Evolutionary conservation across 2,797 vertebrate genomes (phyloP).

Genomic region (Apogon hyalosoma): DNA sequence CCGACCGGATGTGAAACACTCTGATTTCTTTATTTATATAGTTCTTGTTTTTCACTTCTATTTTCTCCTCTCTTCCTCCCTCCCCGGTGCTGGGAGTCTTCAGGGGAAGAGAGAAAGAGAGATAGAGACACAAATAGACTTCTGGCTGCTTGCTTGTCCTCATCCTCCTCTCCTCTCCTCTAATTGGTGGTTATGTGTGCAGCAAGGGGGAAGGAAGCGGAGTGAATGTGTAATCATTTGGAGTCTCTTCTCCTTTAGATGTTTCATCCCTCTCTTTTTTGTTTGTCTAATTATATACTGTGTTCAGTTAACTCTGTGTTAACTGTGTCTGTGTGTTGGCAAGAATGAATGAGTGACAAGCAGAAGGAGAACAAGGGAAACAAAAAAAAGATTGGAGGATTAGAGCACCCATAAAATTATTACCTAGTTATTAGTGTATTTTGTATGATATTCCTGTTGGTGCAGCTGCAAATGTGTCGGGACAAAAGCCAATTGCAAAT

Average conservation of each 20-base stretch:
- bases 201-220: conserved; percentile 83
- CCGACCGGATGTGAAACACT: conserved; percentile 69
- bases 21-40: conserved; percentile 77
- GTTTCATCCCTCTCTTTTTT: conserved; percentile 84
- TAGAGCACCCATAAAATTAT: conserved; percentile 31
- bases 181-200: conserved; percentile 87
- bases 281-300: conserved; percentile 86
- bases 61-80: conserved; percentile 67
- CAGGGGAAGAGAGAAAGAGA: conserved; percentile 59
- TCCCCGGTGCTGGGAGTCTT: conserved; percentile 66
- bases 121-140: conserved; percentile 81
- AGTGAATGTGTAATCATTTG: conserved; percentile 88
- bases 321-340: conserved; percentile 61
- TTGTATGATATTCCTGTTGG: conserved; percentile 13
- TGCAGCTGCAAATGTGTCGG: conserved; percentile 15
- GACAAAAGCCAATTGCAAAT: conserved; percentile 35
- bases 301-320: conserved; percentile 70
- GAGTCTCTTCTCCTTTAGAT: conserved; percentile 85
- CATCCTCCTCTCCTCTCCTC: conserved; percentile 79
- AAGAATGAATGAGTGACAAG: conserved; percentile 51
- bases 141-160: conserved; percentile 80
- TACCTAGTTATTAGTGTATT: conserved; percentile 25
- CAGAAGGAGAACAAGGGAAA: conserved; percentile 44
- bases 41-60: conserved; percentile 74
- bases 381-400: conserved; percentile 36